Base-by-base conservation (phyloP, 2,113 vertebrate genomes). In the Sphaerodactylus townsendi region DNA sequence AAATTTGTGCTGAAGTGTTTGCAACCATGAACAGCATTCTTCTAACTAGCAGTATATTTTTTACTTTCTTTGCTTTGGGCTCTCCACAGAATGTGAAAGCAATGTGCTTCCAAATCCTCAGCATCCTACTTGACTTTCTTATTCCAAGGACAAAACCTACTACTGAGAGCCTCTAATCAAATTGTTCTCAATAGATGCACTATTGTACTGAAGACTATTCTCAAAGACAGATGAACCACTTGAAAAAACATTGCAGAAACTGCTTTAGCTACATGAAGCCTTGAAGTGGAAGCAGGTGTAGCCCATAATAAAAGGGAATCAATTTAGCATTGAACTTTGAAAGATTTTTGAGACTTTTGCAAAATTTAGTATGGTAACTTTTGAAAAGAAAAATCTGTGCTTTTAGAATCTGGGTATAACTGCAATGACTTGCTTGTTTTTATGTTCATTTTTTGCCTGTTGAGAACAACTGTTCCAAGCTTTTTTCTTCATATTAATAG, bases 231-330 rank as follows among this genome's bases (percentile, higher is more conserved):
- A 81, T 70, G 65, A 89, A 81, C 41, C 71, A 79, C 87, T 88
- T 89, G 73, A 91, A 65, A 15, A 56, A 39, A 86, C 46, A 65
- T 1, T 0, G 15, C 56, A 91, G 62, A 79, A 74, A 72, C 44
- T 91, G 70, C 70, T 77, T 90, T 53, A 28, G 77, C 85, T 85
- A 86, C 87, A 90, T 82, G 70, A 91, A 88, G 7, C 71, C 44
- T 73, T 91, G 86, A 93, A 88, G 74, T 87, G 73, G 78, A 90
- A 91, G 56, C 84, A 90, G 56, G 65, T 88, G 48, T 90, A 68
- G 28, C 14, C 37, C 25, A n/a, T 53, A 77, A 83, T 77, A 69
- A 68, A 86, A 87, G 85, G 10, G 62, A 90, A 89, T 25, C 1
- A 48, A 83, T 85, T 83, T 79, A 79, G 23, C 3, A 15, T 81